Conservation (phyloP, 2,113 vertebrate genomes). For the Cryptoleucopteryx plumbea region DNA sequence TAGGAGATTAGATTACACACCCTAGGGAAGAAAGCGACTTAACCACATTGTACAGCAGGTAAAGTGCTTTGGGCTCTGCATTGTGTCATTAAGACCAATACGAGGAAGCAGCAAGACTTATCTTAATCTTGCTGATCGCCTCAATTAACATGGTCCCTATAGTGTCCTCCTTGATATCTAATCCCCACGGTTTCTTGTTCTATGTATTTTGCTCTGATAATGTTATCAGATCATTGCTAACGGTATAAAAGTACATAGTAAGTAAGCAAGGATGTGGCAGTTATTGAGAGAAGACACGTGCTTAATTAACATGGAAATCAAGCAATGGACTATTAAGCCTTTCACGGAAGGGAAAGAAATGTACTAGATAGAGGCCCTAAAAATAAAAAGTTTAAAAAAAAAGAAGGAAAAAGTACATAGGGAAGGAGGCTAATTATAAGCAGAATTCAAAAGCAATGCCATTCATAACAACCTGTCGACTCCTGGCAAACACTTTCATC, state of each 20-base stretch:
- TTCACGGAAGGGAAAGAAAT: not conserved
- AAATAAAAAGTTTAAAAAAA: not conserved
- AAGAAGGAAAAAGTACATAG: not conserved
- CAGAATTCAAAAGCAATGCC: not conserved
- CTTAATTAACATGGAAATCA: constrained; percentile 53
- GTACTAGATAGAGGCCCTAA: not conserved
- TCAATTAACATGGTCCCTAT: constrained; percentile 32
- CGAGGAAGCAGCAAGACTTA: constrained; percentile 29
- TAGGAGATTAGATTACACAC: constrained; percentile 37
- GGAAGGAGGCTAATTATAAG: constrained; percentile 3
- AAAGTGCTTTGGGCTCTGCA: constrained; percentile 38
- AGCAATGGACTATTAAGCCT: not conserved
- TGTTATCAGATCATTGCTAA: constrained; percentile 39
- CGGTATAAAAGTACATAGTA: not conserved
- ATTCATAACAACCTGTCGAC: constrained; percentile 4
- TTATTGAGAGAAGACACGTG: not conserved
- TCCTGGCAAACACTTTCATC: constrained; percentile 14
- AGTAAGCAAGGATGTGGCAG: not conserved
- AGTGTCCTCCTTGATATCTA: constrained; percentile 21
- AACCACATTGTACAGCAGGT: constrained; percentile 45
- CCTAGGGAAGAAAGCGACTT: constrained; percentile 15
- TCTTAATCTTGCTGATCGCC: constrained; percentile 52
- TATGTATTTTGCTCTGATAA: constrained; percentile 12
- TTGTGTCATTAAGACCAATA: constrained; percentile 35
- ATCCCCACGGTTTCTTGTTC: constrained; percentile 17